Conservation (phyloP, 2,888 invertebrate species). For the Pantelozetes paolii region DNA sequence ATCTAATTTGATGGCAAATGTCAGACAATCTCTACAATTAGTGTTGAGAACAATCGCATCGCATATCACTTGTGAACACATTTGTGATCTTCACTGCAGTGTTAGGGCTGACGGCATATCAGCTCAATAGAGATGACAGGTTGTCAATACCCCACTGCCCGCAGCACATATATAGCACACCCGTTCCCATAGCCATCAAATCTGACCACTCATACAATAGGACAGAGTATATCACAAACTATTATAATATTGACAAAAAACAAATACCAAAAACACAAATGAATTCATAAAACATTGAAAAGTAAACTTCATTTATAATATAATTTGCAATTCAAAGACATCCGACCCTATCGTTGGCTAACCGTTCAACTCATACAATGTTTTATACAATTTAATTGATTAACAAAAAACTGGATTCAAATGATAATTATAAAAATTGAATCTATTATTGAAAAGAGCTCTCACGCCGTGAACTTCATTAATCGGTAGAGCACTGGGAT, state of each 20-base stretch:
- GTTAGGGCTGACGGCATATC: slow-evolving; percentile 9
- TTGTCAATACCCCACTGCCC: background rate
- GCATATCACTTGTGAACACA: slow-evolving; percentile 30
- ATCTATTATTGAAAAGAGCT: slow-evolving; percentile 1
- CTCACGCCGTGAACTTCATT: slow-evolving; percentile 25
- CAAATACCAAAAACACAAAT: too few species aligned
- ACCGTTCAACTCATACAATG: too few species aligned
- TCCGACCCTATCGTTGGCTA: too few species aligned
- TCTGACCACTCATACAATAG: background rate
- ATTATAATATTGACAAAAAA: too few species aligned
- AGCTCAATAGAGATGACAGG: slow-evolving; percentile 28
- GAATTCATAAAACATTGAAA: too few species aligned
- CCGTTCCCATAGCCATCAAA: background rate
- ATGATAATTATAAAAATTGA: too few species aligned
- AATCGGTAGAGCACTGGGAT: background rate
- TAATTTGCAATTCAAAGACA: too few species aligned
- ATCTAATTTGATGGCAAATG: slow-evolving; percentile 35
- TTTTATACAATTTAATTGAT: too few species aligned
- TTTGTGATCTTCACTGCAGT: slow-evolving; percentile 14
- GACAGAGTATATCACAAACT: too few species aligned
- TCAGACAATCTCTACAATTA: slow-evolving; percentile 30
- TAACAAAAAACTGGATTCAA: too few species aligned
- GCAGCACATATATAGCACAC: background rate
- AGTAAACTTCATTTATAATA: too few species aligned
- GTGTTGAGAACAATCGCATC: slow-evolving; percentile 20